These are phyloP conservation scores for Danio aesculapii DNA, from an alignment of 2,797 vertebrate genomes.

Conservation along the genomic window DNA sequence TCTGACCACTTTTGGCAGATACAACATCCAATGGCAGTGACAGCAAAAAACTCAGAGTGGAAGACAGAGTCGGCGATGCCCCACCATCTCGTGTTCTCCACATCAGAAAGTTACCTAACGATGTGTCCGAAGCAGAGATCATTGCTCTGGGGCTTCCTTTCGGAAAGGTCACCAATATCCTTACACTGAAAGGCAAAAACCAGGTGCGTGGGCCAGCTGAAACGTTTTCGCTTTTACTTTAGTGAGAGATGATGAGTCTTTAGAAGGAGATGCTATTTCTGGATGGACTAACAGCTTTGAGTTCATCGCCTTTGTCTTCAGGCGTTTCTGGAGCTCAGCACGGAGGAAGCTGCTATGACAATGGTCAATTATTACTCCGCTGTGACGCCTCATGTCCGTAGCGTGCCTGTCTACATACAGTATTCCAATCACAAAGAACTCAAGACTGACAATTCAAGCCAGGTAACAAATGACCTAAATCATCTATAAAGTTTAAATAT, in stretches of 20 bases:
- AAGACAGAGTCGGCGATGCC: constrained; percentile 88
- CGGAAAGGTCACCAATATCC: constrained; percentile 98
- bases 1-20: constrained; percentile 64
- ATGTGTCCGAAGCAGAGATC: constrained; percentile 96
- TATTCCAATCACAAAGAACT: constrained; percentile 98
- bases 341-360: constrained; percentile 94
- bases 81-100: constrained; percentile 95
- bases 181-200: constrained; percentile 97
- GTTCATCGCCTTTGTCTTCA: constrained; percentile 60
- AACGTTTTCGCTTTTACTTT: background rate
- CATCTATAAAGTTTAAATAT: too few species aligned
- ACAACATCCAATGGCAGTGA: constrained; percentile 93
- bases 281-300: background rate
- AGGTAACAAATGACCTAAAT: constrained; percentile 75
- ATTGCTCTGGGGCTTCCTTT: constrained; percentile 96
- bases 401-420: constrained; percentile 94
- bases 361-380: constrained; percentile 98
- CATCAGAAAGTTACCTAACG: constrained; percentile 95
- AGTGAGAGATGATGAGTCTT: background rate
- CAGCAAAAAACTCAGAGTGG: constrained; percentile 95
- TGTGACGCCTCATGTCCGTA: constrained; percentile 93
- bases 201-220: constrained; percentile 81
- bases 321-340: constrained; percentile 97
- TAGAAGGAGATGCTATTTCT: constrained; percentile 20
- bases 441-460: constrained; percentile 94